phyloP scores from a whole-genome alignment of 2,888 invertebrate species.

The Lepidocyrtinus sp. region DNA sequence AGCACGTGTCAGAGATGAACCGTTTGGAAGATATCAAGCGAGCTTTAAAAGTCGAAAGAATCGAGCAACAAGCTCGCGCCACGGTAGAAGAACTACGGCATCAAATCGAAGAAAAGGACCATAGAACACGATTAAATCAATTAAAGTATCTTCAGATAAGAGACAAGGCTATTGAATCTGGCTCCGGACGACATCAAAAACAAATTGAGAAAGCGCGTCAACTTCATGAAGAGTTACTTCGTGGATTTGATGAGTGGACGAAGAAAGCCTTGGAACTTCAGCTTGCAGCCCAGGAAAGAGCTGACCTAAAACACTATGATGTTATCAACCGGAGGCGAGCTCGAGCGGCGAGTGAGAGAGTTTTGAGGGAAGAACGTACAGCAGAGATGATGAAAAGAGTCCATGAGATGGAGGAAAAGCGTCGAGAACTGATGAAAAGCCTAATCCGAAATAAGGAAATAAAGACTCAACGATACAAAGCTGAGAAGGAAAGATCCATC shows the following conservation, averaged over 20 bases:
- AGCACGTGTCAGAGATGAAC: constrained; percentile 70
- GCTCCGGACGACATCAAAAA: constrained; percentile 55
- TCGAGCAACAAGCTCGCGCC: constrained; percentile 65
- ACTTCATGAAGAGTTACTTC: constrained; percentile 72
- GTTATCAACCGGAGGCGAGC: constrained; percentile 70
- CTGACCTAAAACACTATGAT: constrained; percentile 71
- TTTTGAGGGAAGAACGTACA: constrained; percentile 66
- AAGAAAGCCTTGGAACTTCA: constrained; percentile 72
- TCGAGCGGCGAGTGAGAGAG: constrained; percentile 65
- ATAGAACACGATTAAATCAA: constrained; percentile 66
- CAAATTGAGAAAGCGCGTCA: constrained; percentile 71
- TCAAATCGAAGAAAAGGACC: constrained; percentile 69
- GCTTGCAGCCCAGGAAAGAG: constrained; percentile 71
- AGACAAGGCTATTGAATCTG: constrained; percentile 53
- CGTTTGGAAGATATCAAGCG: constrained; percentile 69
- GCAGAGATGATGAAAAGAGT: constrained; percentile 63
- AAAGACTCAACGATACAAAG: constrained; percentile 60
- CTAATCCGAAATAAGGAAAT: constrained; percentile 66
- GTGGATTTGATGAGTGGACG: constrained; percentile 72
- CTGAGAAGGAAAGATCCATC: constrained; percentile 65
- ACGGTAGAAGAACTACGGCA: constrained; percentile 65
- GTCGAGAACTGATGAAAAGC: constrained; percentile 60
- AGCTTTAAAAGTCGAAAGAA: constrained; percentile 62
- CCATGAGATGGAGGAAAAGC: constrained; percentile 65
- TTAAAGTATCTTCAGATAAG: constrained; percentile 52